A percentile compares a stretch with the other conserved stretches of the same genome.
Evolutionary conservation across 2,113 vertebrate genomes (phyloP).

Genomic region (Taxidea taxus): DNA sequence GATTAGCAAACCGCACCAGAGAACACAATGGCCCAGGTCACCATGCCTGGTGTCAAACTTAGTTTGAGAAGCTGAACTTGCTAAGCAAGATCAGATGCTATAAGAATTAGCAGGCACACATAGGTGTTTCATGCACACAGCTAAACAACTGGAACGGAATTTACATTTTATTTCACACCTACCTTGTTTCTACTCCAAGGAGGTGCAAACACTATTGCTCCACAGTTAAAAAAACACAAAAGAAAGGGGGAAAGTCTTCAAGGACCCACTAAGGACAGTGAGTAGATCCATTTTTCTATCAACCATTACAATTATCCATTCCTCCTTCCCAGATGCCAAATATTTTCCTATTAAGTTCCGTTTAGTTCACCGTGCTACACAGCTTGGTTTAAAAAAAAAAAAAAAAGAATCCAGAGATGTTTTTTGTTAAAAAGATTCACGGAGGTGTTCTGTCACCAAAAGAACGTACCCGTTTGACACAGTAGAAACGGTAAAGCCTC

Average conservation of each 20-base stretch:
- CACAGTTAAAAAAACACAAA: neutral
- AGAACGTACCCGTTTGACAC: conserved; percentile 39
- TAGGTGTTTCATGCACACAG: neutral
- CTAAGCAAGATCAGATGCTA: neutral
- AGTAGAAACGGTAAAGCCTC: conserved; percentile 4
- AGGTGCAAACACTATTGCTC: neutral
- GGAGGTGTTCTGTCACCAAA: conserved; percentile 52
- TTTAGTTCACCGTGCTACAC: neutral
- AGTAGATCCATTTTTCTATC: neutral
- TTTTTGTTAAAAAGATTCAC: conserved; percentile 58
- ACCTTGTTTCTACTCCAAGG: neutral
- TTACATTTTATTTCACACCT: neutral
- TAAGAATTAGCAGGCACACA: neutral
- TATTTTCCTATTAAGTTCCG: conserved; percentile 23
- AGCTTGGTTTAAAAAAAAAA: conserved; percentile 22
- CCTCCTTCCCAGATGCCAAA: neutral
- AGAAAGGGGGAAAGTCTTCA: neutral
- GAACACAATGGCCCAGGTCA: neutral
- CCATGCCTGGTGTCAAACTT: neutral
- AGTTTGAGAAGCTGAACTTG: conserved; percentile 16
- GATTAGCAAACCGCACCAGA: neutral
- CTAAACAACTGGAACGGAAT: neutral
- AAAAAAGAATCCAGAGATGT: conserved; percentile 33
- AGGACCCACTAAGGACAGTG: neutral
- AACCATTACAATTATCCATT: neutral